Evolutionary conservation across 2,797 vertebrate genomes (phyloP), one percentile per base, ranked within the genome.

Genomic region (Tamandua tetradactyla): DNA sequence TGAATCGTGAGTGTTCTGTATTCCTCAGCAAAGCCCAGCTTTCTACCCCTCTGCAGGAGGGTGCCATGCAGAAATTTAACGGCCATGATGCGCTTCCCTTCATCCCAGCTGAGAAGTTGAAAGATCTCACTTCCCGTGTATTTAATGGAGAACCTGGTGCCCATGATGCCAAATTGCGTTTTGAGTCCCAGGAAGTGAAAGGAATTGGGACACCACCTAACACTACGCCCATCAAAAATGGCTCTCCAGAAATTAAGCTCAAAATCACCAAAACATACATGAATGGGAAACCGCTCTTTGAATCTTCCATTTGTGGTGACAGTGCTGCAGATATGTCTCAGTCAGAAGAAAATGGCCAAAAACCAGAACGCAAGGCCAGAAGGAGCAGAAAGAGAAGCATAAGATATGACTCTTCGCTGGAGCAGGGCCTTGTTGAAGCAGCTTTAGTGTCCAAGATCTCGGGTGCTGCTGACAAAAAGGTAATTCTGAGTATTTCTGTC

Each of bases 131-230:
- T 35, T 99, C 99, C 59, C 98, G 98, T 5, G 98, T 99, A 81
- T 99, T 99, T 62, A 99, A 99, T 1, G 99, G 99, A 0, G 99
- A 99, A 87, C 99, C 99, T 0, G 99, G 99, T 25, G 97, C 98
- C 80, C 98, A 98, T 13, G 98, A 98, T 87, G 98, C 99, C 47
- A 99, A 98, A 95, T 98, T 99, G 93, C 98, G 97, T 40, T 98
- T 98, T 47, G 99, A 99, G 84, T 97, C 98, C 15, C 98, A 98
- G 57, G 98, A 98, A 94, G 98, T 98, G 15, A 99, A 99, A 97
- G 99, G 99, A 22, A 98, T 98, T 1, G 99, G 98, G 92, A 98
- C 99, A 20, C 99, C 99, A 5, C 98, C 98, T 49, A 97, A 96
- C 95, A 98, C 98, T 30, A 98, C 98, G 81, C 98, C 98, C 61